Base-by-base conservation (phyloP, 2,797 vertebrate genomes). In the Poeciliopsis gracilis region DNA sequence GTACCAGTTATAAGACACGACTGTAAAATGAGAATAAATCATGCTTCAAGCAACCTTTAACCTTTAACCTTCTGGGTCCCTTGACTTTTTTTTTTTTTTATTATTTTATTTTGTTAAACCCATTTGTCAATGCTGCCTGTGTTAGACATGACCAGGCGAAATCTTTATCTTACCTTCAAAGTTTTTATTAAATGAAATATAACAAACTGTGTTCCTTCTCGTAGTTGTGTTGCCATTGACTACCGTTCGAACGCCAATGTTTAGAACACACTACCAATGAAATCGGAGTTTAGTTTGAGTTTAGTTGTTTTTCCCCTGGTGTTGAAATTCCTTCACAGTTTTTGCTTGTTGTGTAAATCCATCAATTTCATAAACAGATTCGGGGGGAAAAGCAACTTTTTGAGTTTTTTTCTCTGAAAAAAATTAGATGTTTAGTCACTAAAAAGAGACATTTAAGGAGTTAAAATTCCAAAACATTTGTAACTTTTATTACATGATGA, bases 31-130 rank as follows among this genome's bases (percentile, higher is more conserved):
- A 85, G 87, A 83, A 88, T 18, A 87, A 76, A 72, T 87, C 94
- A 94, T 94, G 93, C 93, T 66, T 71, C 82, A 79, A 75, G 86
- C 73, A 85, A 84, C 84, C 66, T 87, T 90, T 87, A 25, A 69
- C 36, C 66, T 49, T 49, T 49, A 49, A 20, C 47, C 23, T 43
- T 23, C 23, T 13, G 12, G 38, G 38, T 69, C 11, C 66, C 38
- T 69, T 25, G 1, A n/a, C 1, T 51, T 7, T 12, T n/a, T 15
- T 25, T 6, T 3, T 0, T 38, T 38, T 38, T 38, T 38, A 4
- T 38, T 38, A 5, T 38, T 5, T 41, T 5, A 59, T 16, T 59
- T 69, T 69, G 1, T 3, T 69, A 63, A 33, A 36, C 13, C 30
- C 0, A 30, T 38, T 33, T 38, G 30, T 66, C 38, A 7, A 4